Conservation (phyloP, 2,888 invertebrate species). For the Syrista parreyssii region DNA sequence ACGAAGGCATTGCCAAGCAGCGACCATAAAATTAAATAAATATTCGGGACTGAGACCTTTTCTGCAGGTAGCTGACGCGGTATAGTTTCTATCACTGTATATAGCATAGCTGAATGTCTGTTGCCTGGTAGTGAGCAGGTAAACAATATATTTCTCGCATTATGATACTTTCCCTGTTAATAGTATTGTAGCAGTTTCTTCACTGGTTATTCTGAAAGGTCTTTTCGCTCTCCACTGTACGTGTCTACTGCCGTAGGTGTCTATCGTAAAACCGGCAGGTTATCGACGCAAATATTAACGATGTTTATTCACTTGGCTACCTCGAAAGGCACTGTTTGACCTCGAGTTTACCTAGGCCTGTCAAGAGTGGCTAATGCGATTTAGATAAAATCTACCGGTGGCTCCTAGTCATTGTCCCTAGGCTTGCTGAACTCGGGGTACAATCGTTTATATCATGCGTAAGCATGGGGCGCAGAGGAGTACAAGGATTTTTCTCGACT, state of each 20-base stretch:
- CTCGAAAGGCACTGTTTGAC: conserved; percentile 13
- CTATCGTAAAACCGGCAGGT: conserved; percentile 8
- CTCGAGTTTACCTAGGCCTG: conserved; percentile 2
- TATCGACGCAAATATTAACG: conserved; percentile 14
- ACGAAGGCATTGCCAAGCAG: not conserved
- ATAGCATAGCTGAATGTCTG: not conserved
- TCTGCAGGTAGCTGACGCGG: conserved; percentile 9
- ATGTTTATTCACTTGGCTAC: conserved; percentile 14
- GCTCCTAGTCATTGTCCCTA: not conserved
- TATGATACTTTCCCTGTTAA: not conserved
- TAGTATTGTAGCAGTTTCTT: not conserved
- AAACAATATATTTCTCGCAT: not conserved
- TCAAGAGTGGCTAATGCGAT: conserved; percentile 18
- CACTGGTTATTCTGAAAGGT: too few species aligned
- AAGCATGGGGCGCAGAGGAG: not conserved
- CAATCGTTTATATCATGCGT: not conserved
- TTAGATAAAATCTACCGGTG: conserved; percentile 21
- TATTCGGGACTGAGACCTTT: conserved; percentile 14
- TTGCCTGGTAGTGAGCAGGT: too few species aligned
- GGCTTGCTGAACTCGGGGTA: not conserved
- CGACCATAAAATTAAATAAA: conserved; percentile 18
- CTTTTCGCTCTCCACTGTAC: not conserved
- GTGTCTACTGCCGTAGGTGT: not conserved
- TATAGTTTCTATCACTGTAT: not conserved
- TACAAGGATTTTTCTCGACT: not conserved